Percentiles rank a stretch among this genome's conserved stretches.
Evolutionary conservation across 2,797 vertebrate genomes (phyloP).

Genomic region (Spinibarbus caldwelli): DNA sequence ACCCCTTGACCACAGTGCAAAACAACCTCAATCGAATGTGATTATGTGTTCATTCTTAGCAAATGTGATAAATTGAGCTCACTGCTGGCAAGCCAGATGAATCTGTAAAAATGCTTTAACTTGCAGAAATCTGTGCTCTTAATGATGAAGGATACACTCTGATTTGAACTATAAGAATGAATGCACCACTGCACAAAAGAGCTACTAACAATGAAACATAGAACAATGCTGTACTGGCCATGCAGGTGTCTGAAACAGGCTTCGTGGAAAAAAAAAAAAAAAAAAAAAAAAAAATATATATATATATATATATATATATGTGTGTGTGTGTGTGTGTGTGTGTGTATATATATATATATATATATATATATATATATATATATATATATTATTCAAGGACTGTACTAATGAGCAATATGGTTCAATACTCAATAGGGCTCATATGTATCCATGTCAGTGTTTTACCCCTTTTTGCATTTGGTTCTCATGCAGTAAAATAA

Average conservation of each 20-base stretch:
- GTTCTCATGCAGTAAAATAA: too few species aligned
- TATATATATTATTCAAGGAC: too few species aligned
- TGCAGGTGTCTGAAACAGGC: conserved; percentile 53
- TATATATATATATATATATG: too few species aligned
- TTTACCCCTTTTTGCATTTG: too few species aligned
- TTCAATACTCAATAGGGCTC: too few species aligned
- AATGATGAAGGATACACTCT: conserved; percentile 69
- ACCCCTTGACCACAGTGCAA: conserved; percentile 38
- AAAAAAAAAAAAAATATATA: too few species aligned
- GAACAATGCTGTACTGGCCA: conserved; percentile 59
- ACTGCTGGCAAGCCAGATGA: conserved; percentile 48
- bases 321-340: too few species aligned
- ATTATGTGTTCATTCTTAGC: conserved; percentile 51
- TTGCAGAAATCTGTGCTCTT: conserved; percentile 49
- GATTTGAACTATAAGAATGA: conserved; percentile 56
- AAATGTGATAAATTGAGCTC: conserved; percentile 50
- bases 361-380: too few species aligned
- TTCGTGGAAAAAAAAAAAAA: too few species aligned
- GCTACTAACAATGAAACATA: conserved; percentile 61
- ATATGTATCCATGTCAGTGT: too few species aligned
- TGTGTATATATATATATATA: too few species aligned
- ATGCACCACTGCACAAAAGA: conserved; percentile 61
- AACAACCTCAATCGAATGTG: conserved; percentile 47
- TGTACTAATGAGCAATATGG: too few species aligned
- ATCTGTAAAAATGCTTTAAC: conserved; percentile 52